Percentiles rank a stretch among this genome's conserved stretches.
Conservation (phyloP, 2,797 vertebrate genomes). For the Hyperoplus immaculatus region DNA sequence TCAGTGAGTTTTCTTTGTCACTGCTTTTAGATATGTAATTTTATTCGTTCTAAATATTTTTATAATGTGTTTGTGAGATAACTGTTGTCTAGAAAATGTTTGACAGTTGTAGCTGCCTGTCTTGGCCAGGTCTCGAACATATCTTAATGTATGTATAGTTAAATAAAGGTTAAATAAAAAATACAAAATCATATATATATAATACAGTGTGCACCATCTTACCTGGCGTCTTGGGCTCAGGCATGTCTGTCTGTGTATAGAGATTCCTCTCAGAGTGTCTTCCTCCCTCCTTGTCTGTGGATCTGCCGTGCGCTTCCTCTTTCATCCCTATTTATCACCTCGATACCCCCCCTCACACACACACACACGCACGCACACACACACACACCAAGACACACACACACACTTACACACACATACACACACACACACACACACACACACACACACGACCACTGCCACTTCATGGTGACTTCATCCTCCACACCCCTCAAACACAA, state of each 20-base stretch:
- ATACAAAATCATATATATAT: too few relatives aligned
- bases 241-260: slow-evolving; percentile 81
- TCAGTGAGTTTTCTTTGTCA: not conserved
- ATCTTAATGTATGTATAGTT: too few relatives aligned
- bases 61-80: too few relatives aligned
- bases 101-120: too few relatives aligned
- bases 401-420: slow-evolving; percentile 12
- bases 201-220: slow-evolving; percentile 50
- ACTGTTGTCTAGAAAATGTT: too few relatives aligned
- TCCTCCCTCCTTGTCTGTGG: slow-evolving; percentile 71
- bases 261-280: slow-evolving; percentile 68
- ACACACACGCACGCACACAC: slow-evolving; percentile 11
- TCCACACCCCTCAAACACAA: not conserved
- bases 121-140: too few relatives aligned
- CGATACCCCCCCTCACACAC: slow-evolving; percentile 12
- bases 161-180: too few relatives aligned
- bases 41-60: too few relatives aligned
- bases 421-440: not conserved
- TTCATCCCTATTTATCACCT: slow-evolving; percentile 84
- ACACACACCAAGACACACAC: too few relatives aligned
- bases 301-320: slow-evolving; percentile 68
- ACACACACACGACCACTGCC: not conserved
- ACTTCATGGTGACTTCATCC: slow-evolving; percentile 8
- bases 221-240: slow-evolving; percentile 85
- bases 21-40: too few relatives aligned